Base-by-base conservation (phyloP, 2,113 vertebrate species). In the Rhineura floridana region DNA sequence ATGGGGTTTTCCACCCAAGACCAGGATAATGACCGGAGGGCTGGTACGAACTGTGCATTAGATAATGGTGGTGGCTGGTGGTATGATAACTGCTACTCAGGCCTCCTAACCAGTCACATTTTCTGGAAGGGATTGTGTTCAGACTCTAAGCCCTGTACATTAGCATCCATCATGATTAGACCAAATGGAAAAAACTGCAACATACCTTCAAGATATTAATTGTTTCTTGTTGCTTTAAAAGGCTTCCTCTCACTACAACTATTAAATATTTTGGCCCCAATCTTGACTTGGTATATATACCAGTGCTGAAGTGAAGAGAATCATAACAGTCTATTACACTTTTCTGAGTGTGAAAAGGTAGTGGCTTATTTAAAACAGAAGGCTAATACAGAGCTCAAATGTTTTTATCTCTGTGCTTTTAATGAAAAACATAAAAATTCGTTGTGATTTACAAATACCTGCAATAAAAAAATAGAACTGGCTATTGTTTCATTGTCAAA, bases 161-260 rank as follows among this genome's bases (percentile, higher is more conserved):
- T 81, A 82, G 81, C 86, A 63, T 44, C n/a, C 2, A 84, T 88
- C 84, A 75, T 21, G 2, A 89, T 91, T 67, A 93, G 19, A 89
- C 83, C 89, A 84, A 92, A 84, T 55, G n/a, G 55, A 73, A 88
- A 84, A 83, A 93, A 93, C 2, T 81, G 87, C 83, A 83, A 85
- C 28, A 79, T 25, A 73, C 0, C 8, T 69, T 55, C 52, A 75
- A 88, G 91, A 90, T 89, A 82, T 15, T 86, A 39, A 82, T 86
- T 72, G 36, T 86, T 83, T 48, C 88, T 83, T 89, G 62, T n/a
- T 39, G 70, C n/a, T 69, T 50, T 78, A 69, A 17, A 2, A 89
- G 39, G 50, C 11, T 4, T 92, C 86, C 59, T 46, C 13, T 72
- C 62, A 48, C 46, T 70, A 59, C 15, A 79, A 50, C 17, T 42